These are phyloP conservation scores for Alloplasta piceator DNA, from an alignment of 2,888 invertebrate species.

Conservation along the genomic window DNA sequence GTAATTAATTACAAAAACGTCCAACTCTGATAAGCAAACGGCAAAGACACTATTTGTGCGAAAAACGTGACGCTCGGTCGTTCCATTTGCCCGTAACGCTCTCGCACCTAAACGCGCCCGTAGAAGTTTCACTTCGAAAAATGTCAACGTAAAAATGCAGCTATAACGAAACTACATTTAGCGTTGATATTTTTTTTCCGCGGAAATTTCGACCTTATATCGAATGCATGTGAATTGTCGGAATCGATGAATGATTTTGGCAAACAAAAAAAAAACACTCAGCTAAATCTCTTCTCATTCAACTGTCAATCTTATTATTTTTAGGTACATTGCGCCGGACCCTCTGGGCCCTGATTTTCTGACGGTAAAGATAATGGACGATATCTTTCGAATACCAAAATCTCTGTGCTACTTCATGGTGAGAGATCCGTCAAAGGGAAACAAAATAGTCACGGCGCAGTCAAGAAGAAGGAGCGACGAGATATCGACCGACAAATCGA, in stretches of 20 bases:
- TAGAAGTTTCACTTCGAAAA: too few species aligned
- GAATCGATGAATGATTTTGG: not conserved
- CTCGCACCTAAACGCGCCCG: too few species aligned
- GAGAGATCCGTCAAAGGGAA: constrained; percentile 40
- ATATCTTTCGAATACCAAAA: constrained; percentile 32
- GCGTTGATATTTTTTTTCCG: too few species aligned
- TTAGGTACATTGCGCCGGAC: constrained; percentile 22
- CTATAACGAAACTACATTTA: too few species aligned
- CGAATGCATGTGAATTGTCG: not conserved
- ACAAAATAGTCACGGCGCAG: not conserved
- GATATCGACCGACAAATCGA: not conserved
- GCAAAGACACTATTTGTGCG: too few species aligned
- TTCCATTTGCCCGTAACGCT: too few species aligned
- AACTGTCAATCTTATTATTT: constrained; percentile 3
- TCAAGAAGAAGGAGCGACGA: not conserved
- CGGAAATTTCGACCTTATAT: not conserved
- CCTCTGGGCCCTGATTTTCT: constrained; percentile 17
- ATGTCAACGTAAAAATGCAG: too few species aligned
- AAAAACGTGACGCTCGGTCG: too few species aligned
- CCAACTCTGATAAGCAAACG: too few species aligned
- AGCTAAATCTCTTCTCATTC: too few species aligned
- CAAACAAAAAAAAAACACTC: too few species aligned
- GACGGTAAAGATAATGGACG: constrained; percentile 21
- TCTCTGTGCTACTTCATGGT: constrained; percentile 56
- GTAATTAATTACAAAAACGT: too few species aligned